Evolutionary conservation across 2,113 vertebrate species (phyloP).

Genomic region (Elachura formosa): DNA sequence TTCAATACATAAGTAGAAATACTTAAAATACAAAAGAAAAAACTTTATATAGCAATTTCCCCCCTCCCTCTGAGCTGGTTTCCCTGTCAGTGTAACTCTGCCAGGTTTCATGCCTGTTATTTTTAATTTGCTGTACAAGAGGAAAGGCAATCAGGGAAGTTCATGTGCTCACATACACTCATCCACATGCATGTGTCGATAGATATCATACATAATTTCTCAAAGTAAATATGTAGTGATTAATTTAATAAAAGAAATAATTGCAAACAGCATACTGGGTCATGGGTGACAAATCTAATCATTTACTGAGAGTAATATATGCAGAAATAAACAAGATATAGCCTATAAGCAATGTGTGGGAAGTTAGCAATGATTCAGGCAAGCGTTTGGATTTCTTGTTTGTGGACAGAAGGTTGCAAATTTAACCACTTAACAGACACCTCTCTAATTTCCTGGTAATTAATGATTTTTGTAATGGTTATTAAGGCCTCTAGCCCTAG

Average conservation of each 20-base stretch:
- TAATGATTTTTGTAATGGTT: slow-evolving; percentile 43
- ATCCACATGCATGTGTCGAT: not conserved
- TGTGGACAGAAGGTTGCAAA: slow-evolving; percentile 42
- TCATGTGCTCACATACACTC: not conserved
- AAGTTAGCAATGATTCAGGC: slow-evolving; percentile 39
- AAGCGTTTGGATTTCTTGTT: slow-evolving; percentile 22
- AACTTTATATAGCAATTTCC: not conserved
- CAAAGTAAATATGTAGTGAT: slow-evolving; percentile 45
- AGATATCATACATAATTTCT: slow-evolving; percentile 28
- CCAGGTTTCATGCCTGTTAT: not conserved
- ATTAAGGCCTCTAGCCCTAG: not conserved
- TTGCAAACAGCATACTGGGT: slow-evolving; percentile 55
- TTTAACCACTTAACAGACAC: slow-evolving; percentile 36
- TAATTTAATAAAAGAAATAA: slow-evolving; percentile 62
- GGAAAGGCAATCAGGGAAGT: slow-evolving; percentile 20
- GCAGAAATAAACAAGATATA: slow-evolving; percentile 58
- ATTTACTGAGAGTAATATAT: slow-evolving; percentile 41
- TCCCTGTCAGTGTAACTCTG: not conserved
- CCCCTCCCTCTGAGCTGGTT: not conserved
- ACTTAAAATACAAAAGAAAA: not conserved
- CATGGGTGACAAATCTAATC: slow-evolving; percentile 57
- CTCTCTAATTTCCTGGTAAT: slow-evolving; percentile 50
- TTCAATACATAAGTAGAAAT: not conserved
- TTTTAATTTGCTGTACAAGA: slow-evolving; percentile 7
- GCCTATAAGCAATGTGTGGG: slow-evolving; percentile 20